Evolutionary conservation across 2,113 vertebrate species (phyloP), one percentile per base, ranked within the genome.

Genomic region (Gobiocypris rarus): DNA sequence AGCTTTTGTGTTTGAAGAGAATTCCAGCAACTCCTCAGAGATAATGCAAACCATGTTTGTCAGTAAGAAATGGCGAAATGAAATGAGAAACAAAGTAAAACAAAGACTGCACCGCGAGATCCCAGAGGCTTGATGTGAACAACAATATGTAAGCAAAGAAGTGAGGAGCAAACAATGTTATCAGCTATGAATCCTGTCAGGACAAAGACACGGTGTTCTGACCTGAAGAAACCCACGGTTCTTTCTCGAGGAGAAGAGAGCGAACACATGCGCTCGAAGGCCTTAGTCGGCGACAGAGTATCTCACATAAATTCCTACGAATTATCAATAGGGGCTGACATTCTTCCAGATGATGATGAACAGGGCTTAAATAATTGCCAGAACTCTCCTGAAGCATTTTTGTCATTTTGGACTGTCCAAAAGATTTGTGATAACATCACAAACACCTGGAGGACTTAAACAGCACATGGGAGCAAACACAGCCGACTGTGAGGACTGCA

Each of bases 41-140:
- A 82, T 92, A 92, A 93, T 91, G 65, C 58, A 81, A 92, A 92
- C 85, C 91, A 93, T 84, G 89, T 92, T 92, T 89, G 87, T 80
- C 82, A 83, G 26, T n/a, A 67, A 82, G 82, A 83, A 58, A 54
- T 71, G 77, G 74, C 83, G 52, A 78, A 91, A 80, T 61, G 80
- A 83, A 79, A 78, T 41, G 81, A 63, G 71, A 80, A 59, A 86
- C 82, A 86, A 74, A 89, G 78, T 83, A 82, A 90, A 79, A 81
- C 86, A 10, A 61, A 67, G 50, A 82, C 82, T 84, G 82, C 83
- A 48, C 50, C 8, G 11, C 10, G 41, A 17, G 43, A 38, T 48
- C n/a, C 54, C 43, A 0, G 77, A 34, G 38, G 54, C 19, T 48
- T 17, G 50, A 71, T 61, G 38, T 41, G n/a, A 65, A 59, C 14